Percentiles rank a stretch among this genome's conserved stretches.
These are phyloP conservation scores for Sigmodon hispidus DNA, from an alignment of 2,113 vertebrate species.

Conservation along the genomic window DNA sequence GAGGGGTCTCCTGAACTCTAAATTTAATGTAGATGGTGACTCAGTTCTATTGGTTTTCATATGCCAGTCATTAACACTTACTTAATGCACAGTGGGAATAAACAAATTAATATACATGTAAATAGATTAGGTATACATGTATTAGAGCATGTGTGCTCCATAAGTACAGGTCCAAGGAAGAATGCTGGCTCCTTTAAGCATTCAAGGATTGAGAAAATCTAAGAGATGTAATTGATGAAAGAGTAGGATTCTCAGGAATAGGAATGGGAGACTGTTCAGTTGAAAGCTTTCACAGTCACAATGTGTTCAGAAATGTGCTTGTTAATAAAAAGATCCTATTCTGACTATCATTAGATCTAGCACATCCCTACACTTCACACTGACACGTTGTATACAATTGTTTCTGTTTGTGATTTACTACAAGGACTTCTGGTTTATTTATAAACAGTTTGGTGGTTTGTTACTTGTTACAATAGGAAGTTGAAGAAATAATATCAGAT, in stretches of 20 bases:
- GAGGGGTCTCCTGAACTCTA: background rate
- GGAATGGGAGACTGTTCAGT: background rate
- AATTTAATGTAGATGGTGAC: background rate
- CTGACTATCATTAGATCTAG: background rate
- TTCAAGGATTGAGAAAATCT: background rate
- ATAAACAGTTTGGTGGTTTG: constrained; percentile 61
- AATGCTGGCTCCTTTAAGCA: background rate
- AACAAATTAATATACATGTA: background rate
- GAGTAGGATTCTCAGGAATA: background rate
- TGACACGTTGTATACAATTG: background rate
- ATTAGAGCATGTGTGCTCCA: background rate
- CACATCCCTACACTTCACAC: background rate
- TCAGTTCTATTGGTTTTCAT: background rate
- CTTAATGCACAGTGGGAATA: background rate
- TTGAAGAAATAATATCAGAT: constrained; percentile 66
- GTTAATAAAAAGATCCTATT: constrained; percentile 3
- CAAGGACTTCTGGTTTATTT: constrained; percentile 41
- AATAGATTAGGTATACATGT: background rate
- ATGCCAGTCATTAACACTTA: background rate
- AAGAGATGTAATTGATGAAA: background rate
- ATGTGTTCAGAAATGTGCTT: background rate
- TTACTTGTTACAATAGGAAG: constrained; percentile 64
- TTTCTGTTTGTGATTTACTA: constrained; percentile 53
- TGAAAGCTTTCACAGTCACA: background rate
- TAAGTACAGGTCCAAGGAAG: background rate